These are phyloP conservation scores for Tetanocera ferruginea DNA, from an alignment of 2,888 invertebrate species.

Conservation along the genomic window DNA sequence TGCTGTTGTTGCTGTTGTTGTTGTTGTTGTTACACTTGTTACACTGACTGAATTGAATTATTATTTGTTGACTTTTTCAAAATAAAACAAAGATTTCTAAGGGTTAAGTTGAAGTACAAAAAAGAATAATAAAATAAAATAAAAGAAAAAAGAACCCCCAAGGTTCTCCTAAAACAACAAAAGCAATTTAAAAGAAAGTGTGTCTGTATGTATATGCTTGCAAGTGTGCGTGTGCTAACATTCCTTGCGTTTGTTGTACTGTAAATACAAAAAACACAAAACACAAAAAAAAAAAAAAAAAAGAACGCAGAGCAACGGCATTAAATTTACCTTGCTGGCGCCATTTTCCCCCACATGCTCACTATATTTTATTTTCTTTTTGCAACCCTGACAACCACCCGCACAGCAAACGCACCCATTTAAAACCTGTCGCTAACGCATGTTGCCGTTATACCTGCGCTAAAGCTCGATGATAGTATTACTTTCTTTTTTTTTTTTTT, in stretches of 20 bases:
- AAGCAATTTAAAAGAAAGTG: background rate
- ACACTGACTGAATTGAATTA: constrained; percentile 24
- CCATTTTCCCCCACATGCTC: background rate
- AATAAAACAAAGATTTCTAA: constrained; percentile 15
- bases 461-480: background rate
- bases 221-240: background rate
- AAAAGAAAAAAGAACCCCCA: background rate
- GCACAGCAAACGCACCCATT: too few species aligned
- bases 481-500: background rate
- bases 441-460: background rate
- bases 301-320: background rate
- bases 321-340: background rate
- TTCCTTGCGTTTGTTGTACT: constrained; percentile 10
- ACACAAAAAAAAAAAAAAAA: background rate
- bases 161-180: background rate
- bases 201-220: background rate
- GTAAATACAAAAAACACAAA: background rate
- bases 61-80: constrained; percentile 22
- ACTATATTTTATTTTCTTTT: background rate
- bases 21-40: constrained; percentile 25
- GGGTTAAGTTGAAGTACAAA: background rate
- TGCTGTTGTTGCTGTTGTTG: background rate
- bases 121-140: constrained; percentile 19
- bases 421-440: background rate
- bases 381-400: background rate